Evolutionary conservation across 2,888 invertebrate genomes (phyloP), one percentile per base, ranked within the genome.

Genomic region (Eristalinus sepulchralis): DNA sequence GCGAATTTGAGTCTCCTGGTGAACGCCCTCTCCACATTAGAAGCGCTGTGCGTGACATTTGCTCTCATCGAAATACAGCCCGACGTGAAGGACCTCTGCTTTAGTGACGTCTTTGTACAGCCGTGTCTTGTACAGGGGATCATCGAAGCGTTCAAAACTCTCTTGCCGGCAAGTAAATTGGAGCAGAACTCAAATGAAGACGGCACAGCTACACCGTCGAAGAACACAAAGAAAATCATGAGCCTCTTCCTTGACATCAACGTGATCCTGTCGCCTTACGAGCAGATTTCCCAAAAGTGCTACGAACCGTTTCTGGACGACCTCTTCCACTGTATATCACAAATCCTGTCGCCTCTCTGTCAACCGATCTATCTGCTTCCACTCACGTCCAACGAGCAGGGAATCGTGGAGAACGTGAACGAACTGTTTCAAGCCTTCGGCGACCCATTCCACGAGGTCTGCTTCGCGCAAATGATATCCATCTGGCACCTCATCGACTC

Each of bases 1-100:
- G 95, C 95, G 11, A 96, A 96, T 90, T 93, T 93, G 88, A 94
- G 94, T 20, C 91, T 96, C 1, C 89, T 96, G 10, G 89, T 93
- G 1, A 94, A 94, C 73, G 93, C 94, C 0, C 91, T 96, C 62
- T 95, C 95, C 89, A 94, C 94, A 55, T 91, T 95, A 5, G 94
- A 94, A 89, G 94, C 94, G 33, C 90, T 95, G 9, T 93, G 94
- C 89, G 93, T 94, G 66, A 92, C 92, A 84, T 92, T 92, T 88
- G 91, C 91, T 6, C 70, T 91, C 20, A 89, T 92, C 4, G 90
- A 91, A 89, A 78, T 90, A 81, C 85, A 90, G 89, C 70, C 75
- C 84, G 63, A 90, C 62, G 68, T 77, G 0, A 87, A 89, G 88
- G 62, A 89, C 90, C 90, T 88, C 81, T 83, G 86, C 36, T 90